These are phyloP conservation scores for Ammodytes dubius DNA, from an alignment of 2,113 vertebrate genomes.

Conservation along the genomic window DNA sequence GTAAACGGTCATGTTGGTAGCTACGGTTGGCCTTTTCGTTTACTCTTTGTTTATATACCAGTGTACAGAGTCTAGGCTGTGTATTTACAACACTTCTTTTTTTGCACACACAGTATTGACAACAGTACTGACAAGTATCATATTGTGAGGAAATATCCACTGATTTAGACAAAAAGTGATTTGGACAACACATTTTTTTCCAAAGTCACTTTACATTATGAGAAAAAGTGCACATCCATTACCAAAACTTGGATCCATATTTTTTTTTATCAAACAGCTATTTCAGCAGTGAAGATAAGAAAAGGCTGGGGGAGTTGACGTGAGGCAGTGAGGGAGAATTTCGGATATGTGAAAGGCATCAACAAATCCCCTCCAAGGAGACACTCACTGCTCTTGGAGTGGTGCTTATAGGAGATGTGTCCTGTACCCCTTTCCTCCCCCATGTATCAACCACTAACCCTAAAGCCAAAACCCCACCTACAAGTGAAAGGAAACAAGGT, in stretches of 20 bases:
- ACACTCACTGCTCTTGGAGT: constrained; percentile 48
- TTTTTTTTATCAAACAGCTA: not conserved
- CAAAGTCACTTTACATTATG: not conserved
- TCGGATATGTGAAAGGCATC: constrained; percentile 26
- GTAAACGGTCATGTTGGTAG: too few species aligned
- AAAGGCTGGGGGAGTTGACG: not conserved
- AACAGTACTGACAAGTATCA: too few species aligned
- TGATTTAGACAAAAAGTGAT: too few species aligned
- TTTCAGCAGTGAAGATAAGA: not conserved
- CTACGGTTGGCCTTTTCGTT: too few species aligned
- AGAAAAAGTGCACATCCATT: not conserved
- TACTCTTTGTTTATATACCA: too few species aligned
- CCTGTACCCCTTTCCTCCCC: not conserved
- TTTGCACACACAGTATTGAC: too few species aligned
- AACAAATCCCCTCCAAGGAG: constrained; percentile 50
- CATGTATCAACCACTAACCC: constrained; percentile 26
- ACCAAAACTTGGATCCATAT: not conserved
- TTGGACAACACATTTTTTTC: too few species aligned
- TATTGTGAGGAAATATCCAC: too few species aligned
- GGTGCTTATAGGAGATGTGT: constrained; percentile 29
- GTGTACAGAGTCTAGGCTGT: too few species aligned
- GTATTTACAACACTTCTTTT: too few species aligned
- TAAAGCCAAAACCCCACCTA: constrained; percentile 13
- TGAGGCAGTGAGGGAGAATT: too few species aligned
- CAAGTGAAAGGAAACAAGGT: constrained; percentile 44